Percentiles rank a stretch among this genome's conserved stretches.
phyloP scores from a whole-genome alignment of 53 echinoderm and acorn worm genomes.

The Holothuria scabra region DNA sequence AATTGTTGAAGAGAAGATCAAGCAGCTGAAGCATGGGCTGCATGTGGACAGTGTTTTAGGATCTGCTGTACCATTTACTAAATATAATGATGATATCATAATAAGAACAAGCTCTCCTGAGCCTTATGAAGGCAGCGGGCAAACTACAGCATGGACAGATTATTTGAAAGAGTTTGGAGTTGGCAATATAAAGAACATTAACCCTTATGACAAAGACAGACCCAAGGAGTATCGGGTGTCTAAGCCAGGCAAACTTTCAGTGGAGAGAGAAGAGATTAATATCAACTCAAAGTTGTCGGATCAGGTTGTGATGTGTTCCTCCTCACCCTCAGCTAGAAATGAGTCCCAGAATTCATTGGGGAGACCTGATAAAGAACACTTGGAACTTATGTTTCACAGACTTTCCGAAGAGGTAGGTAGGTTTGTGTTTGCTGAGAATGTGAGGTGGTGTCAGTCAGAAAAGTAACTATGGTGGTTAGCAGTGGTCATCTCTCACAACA shows the following conservation, averaged over 20 bases:
- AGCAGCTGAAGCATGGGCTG: constrained; percentile 44
- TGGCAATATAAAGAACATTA: no score
- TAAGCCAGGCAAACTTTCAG: no score
- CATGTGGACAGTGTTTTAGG: constrained; percentile 66
- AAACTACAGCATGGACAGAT: not conserved
- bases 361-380: constrained; percentile 86
- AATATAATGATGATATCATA: constrained; percentile 64
- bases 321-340: not conserved
- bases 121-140: not conserved
- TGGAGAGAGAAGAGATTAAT: no score
- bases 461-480: no score
- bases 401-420: constrained; percentile 71
- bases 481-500: no score
- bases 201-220: no score
- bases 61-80: constrained; percentile 64
- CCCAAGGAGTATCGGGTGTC: no score
- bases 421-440: no score
- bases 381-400: constrained; percentile 75
- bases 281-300: not conserved
- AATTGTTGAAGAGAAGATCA: constrained; percentile 39
- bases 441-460: not conserved
- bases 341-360: constrained; percentile 12
- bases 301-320: constrained; percentile 8
- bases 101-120: constrained; percentile 28
- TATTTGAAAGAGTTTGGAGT: no score